Conservation (phyloP, 2,113 vertebrate genomes). For the Campylorhamphus procurvoides region DNA sequence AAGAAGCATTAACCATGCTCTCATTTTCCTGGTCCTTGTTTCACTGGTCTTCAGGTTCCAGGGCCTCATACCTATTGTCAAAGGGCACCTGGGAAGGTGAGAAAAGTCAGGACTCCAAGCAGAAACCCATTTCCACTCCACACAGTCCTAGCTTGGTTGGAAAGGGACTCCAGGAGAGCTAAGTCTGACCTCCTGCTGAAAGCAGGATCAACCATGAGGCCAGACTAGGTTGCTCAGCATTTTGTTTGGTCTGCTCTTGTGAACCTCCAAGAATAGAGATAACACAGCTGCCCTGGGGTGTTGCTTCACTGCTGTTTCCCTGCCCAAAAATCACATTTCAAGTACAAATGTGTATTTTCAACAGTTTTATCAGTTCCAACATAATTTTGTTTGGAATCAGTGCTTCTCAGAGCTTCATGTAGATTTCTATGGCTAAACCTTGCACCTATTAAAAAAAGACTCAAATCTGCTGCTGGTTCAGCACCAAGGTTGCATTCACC, state of each 20-base stretch:
- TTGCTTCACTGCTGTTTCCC: not conserved
- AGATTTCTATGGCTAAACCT: not conserved
- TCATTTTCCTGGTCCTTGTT: not conserved
- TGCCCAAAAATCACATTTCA: not conserved
- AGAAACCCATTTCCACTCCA: not conserved
- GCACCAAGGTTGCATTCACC: not conserved
- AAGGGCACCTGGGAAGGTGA: not conserved
- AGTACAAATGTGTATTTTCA: not conserved
- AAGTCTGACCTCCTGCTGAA: not conserved
- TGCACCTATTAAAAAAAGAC: not conserved
- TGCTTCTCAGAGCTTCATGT: not conserved
- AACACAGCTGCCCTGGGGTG: not conserved
- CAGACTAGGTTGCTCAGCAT: not conserved
- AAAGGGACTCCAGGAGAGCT: not conserved
- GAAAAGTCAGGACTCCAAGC: not conserved
- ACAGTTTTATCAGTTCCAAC: not conserved
- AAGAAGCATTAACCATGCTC: not conserved
- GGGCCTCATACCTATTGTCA: not conserved
- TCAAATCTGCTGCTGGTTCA: not conserved
- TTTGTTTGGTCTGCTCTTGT: not conserved
- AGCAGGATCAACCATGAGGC: not conserved
- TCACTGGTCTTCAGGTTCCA: not conserved
- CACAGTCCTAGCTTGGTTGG: not conserved
- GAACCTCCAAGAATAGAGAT: not conserved
- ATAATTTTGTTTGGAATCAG: not conserved